Percentiles rank a stretch among this genome's conserved stretches.
Evolutionary conservation across 2,797 vertebrate genomes (phyloP).

Genomic region (Sebastes iracundus): DNA sequence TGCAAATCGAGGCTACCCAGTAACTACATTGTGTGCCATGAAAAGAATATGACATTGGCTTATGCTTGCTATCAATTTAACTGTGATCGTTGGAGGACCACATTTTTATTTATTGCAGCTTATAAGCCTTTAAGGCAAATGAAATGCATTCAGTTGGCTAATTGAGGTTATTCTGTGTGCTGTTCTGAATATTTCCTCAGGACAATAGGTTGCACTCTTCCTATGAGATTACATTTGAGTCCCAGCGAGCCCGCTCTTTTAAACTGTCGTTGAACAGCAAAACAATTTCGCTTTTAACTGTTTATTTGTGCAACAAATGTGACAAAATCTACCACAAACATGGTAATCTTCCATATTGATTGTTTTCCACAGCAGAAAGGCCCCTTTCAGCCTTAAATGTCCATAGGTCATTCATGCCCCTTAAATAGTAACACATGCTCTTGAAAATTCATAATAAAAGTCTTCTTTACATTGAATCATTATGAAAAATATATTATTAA

Average conservation of each 20-base stretch:
- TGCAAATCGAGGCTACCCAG: slow-evolving; percentile 60
- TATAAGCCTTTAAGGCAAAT: slow-evolving; percentile 61
- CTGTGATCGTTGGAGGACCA: slow-evolving; percentile 28
- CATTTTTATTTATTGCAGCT: slow-evolving; percentile 58
- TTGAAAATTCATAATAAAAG: slow-evolving; percentile 81
- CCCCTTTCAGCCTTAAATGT: slow-evolving; percentile 36
- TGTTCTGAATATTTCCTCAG: slow-evolving; percentile 33
- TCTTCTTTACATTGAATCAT: slow-evolving; percentile 76
- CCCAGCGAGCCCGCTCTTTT: slow-evolving; percentile 3
- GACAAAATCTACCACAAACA: slow-evolving; percentile 83
- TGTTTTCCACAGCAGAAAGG: slow-evolving; percentile 76
- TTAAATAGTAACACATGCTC: slow-evolving; percentile 82
- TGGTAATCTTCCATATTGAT: slow-evolving; percentile 75
- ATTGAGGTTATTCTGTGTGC: slow-evolving; percentile 61
- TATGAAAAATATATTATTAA: slow-evolving; percentile 88
- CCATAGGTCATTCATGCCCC: slow-evolving; percentile 73
- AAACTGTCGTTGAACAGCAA: slow-evolving; percentile 18
- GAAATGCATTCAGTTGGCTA: slow-evolving; percentile 57
- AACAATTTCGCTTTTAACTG: slow-evolving; percentile 47
- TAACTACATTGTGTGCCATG: slow-evolving; percentile 51
- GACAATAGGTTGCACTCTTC: slow-evolving; percentile 37
- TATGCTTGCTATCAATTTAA: slow-evolving; percentile 51
- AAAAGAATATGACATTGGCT: slow-evolving; percentile 54
- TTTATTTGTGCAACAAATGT: slow-evolving; percentile 83
- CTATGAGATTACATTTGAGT: slow-evolving; percentile 24